Conservation (phyloP, 2,797 vertebrate species). For the Gymnopithys bicolor region DNA sequence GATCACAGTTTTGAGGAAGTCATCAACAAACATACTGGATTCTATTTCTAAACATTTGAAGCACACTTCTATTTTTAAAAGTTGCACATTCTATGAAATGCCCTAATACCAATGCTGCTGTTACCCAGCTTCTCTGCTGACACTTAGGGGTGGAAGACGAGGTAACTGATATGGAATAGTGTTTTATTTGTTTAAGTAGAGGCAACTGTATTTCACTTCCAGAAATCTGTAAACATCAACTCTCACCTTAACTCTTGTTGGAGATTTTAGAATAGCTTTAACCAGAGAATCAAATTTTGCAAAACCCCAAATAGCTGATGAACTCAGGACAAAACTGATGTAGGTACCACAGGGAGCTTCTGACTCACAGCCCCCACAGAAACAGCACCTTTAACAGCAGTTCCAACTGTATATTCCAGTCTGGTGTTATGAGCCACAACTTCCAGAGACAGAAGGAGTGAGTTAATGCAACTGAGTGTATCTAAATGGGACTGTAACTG, state of each 20-base stretch:
- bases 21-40: background rate
- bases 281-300: background rate
- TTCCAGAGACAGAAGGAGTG: background rate
- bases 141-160: background rate
- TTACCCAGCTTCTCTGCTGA: background rate
- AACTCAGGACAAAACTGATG: background rate
- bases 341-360: background rate
- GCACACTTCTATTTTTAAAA: background rate
- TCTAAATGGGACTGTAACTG: background rate
- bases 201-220: background rate
- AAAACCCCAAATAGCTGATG: background rate
- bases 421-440: background rate
- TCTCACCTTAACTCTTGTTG: background rate
- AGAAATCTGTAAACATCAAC: accelerated
- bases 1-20: background rate
- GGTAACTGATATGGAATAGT: background rate
- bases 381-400: background rate
- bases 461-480: background rate
- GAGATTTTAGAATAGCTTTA: background rate
- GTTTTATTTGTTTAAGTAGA: background rate
- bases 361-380: background rate
- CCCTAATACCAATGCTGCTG: background rate
- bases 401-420: background rate
- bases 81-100: background rate
- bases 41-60: background rate